Conservation (phyloP, 2,113 vertebrate genomes). For the Dolichotis patagonum region DNA sequence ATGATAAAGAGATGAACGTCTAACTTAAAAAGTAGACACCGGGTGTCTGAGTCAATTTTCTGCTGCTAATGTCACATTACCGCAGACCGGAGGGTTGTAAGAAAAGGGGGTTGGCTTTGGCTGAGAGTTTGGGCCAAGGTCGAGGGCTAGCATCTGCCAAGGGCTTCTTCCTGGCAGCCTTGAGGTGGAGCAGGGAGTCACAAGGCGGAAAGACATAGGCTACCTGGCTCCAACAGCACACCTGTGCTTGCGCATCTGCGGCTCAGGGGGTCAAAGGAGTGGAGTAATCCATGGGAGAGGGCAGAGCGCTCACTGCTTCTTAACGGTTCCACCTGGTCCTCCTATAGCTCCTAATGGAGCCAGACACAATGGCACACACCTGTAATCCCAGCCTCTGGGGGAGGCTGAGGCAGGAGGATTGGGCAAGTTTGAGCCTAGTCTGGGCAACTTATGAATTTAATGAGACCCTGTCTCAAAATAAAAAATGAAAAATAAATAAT, state of each 20-base stretch:
- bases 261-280: neutral
- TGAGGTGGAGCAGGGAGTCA: neutral
- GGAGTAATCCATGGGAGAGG: no score
- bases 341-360: neutral
- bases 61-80: neutral
- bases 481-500: no score
- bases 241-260: neutral
- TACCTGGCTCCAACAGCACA: neutral
- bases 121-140: neutral
- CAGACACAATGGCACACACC: neutral
- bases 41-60: neutral
- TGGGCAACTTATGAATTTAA: no score
- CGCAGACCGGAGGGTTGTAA: neutral
- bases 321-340: no score
- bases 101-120: neutral
- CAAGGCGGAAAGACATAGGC: neutral
- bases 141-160: neutral
- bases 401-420: neutral
- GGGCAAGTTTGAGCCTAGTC: neutral
- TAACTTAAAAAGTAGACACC: neutral
- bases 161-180: neutral
- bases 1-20: neutral
- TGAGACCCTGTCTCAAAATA: no score
- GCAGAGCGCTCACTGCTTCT: neutral
- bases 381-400: neutral